phyloP scores from a whole-genome alignment of 2,797 vertebrate species.

The Spinus olivaceus region DNA sequence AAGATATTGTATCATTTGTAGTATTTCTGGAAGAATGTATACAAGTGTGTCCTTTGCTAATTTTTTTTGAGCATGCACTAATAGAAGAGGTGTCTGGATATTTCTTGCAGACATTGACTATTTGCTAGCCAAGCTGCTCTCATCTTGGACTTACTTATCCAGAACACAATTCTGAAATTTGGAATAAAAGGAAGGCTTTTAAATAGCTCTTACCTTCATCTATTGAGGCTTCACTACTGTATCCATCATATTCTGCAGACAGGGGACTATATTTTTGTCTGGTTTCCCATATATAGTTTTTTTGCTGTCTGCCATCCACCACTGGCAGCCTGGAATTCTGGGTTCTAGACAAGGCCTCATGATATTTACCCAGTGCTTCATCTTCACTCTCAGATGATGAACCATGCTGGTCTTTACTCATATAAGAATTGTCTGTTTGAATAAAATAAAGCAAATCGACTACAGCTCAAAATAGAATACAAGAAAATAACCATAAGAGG shows the following conservation, averaged over 20 bases:
- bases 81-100: not conserved
- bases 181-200: slow-evolving; percentile 51
- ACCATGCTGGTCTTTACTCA: slow-evolving; percentile 82
- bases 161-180: slow-evolving; percentile 14
- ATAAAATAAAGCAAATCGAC: slow-evolving; percentile 66
- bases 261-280: slow-evolving; percentile 92
- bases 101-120: not conserved
- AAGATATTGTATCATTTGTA: not conserved
- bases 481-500: slow-evolving; percentile 39
- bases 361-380: slow-evolving; percentile 92
- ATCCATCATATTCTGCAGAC: slow-evolving; percentile 89
- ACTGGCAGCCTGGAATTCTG: slow-evolving; percentile 81
- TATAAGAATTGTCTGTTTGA: slow-evolving; percentile 84
- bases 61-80: slow-evolving; percentile 18
- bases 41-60: not conserved
- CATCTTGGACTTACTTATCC: not conserved
- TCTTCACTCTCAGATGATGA: slow-evolving; percentile 98
- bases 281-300: slow-evolving; percentile 90
- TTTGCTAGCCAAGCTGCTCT: not conserved
- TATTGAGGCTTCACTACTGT: slow-evolving; percentile 93
- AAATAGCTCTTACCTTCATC: slow-evolving; percentile 86
- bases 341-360: slow-evolving; percentile 90
- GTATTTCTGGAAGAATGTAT: not conserved
- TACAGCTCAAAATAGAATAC: slow-evolving; percentile 40
- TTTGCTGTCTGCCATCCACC: slow-evolving; percentile 74